phyloP scores from a whole-genome alignment of 2,797 vertebrate species.

The Lepilemur septentrionalis region DNA sequence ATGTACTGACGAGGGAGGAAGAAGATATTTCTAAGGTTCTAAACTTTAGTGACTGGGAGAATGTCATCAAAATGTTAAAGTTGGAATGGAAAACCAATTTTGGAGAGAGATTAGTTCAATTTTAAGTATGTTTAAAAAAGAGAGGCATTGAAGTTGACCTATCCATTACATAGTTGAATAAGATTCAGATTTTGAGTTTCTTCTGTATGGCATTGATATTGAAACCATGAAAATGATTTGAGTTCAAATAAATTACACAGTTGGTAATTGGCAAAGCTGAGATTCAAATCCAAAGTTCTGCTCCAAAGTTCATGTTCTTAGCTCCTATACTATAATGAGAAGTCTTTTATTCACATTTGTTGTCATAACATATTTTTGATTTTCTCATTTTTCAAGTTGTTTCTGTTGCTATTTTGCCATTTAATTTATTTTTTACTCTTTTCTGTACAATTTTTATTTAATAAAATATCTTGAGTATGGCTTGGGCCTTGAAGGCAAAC shows the following conservation, averaged over 20 bases:
- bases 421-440: background rate
- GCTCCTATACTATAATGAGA: background rate
- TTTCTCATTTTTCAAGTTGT: conserved; percentile 7
- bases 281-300: background rate
- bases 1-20: background rate
- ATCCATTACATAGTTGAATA: conserved; percentile 13
- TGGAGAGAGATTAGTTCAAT: background rate
- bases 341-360: background rate
- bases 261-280: conserved; percentile 2
- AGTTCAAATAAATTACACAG: background rate
- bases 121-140: conserved; percentile 26
- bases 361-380: background rate
- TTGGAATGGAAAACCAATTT: background rate
- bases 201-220: background rate
- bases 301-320: background rate
- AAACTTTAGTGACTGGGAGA: conserved; percentile 6
- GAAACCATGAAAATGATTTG: conserved; percentile 12
- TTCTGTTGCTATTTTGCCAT: conserved; percentile 34
- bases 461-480: background rate
- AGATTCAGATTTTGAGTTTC: conserved; percentile 30
- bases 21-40: conserved; percentile 9
- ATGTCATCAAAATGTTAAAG: conserved; percentile 17
- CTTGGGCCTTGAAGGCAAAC: background rate
- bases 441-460: conserved; percentile 21
- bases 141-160: background rate